phyloP scores from a whole-genome alignment of 2,113 vertebrate species.

The Xerus inauris region DNA sequence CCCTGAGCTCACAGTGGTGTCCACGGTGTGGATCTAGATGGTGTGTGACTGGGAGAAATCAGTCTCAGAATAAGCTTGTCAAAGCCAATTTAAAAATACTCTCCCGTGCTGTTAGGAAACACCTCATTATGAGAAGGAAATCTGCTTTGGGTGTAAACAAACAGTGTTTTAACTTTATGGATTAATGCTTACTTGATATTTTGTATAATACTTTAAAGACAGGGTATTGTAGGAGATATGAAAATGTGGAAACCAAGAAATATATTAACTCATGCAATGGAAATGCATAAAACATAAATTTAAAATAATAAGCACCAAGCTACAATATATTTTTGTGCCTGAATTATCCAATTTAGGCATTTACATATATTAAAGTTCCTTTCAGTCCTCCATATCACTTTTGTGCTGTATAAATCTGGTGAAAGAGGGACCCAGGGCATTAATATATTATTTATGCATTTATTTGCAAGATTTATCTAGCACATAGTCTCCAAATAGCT shows the following conservation, averaged over 20 bases:
- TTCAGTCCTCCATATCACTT: not conserved
- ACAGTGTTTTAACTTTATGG: conserved; percentile 7
- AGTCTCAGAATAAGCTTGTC: not conserved
- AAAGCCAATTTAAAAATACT: conserved; percentile 29
- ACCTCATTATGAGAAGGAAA: conserved; percentile 45
- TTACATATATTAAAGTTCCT: conserved; percentile 59
- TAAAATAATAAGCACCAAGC: conserved; percentile 52
- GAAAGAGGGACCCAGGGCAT: not conserved
- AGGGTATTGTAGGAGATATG: not conserved
- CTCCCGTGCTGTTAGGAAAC: not conserved
- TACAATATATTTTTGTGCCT: conserved; percentile 44
- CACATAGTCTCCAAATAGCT: conserved; percentile 41
- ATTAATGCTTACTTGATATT: conserved; percentile 33
- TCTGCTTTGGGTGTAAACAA: conserved; percentile 30
- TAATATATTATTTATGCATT: conserved; percentile 73
- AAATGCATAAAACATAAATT: conserved; percentile 62
- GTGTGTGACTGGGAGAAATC: not conserved
- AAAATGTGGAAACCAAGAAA: conserved; percentile 37
- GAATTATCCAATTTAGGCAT: conserved; percentile 66
- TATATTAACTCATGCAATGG: not conserved
- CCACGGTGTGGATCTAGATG: not conserved
- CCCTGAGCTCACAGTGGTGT: not conserved
- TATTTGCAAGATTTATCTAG: conserved; percentile 67
- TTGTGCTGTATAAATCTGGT: conserved; percentile 41
- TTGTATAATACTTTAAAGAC: not conserved